Percentiles rank a stretch among this genome's conserved stretches.
Evolutionary conservation across 2,888 invertebrate genomes (phyloP).

Genomic region (Rhabditoides inermis): DNA sequence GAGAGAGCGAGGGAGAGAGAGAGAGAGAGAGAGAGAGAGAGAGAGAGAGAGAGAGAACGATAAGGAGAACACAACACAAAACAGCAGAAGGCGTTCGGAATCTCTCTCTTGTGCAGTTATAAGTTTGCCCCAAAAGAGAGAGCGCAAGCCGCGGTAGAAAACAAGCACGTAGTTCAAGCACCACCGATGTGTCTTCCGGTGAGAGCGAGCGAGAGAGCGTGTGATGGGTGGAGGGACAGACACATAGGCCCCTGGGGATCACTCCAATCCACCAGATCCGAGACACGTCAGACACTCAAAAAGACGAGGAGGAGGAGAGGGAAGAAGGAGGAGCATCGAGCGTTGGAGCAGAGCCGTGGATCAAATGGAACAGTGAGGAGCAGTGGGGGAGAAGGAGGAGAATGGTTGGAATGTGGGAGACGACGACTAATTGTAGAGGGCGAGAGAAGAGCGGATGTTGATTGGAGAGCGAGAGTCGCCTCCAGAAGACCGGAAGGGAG

Average conservation of each 20-base stretch:
- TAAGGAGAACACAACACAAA: background rate
- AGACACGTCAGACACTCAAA: background rate
- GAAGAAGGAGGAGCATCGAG: background rate
- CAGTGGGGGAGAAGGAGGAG: background rate
- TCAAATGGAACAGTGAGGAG: background rate
- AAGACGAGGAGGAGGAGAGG: background rate
- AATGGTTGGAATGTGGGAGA: background rate
- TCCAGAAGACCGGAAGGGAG: background rate
- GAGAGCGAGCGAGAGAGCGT: background rate
- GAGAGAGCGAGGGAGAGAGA: slow-evolving; percentile 4
- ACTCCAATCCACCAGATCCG: background rate
- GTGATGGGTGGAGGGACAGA: background rate
- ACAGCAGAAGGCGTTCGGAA: background rate
- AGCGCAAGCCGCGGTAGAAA: too few relatives aligned
- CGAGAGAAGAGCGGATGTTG: background rate
- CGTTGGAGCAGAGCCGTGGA: slow-evolving; percentile 2
- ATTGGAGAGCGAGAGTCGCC: background rate
- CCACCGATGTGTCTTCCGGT: background rate
- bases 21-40: slow-evolving; percentile 1
- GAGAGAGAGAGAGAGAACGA: background rate
- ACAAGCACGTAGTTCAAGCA: too few relatives aligned
- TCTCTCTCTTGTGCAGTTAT: too few relatives aligned
- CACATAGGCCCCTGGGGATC: background rate
- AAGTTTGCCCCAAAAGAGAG: too few relatives aligned
- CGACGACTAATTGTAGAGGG: background rate